Evolutionary conservation across 2,113 vertebrate genomes (phyloP).

Genomic region (Pituophis catenifer): DNA sequence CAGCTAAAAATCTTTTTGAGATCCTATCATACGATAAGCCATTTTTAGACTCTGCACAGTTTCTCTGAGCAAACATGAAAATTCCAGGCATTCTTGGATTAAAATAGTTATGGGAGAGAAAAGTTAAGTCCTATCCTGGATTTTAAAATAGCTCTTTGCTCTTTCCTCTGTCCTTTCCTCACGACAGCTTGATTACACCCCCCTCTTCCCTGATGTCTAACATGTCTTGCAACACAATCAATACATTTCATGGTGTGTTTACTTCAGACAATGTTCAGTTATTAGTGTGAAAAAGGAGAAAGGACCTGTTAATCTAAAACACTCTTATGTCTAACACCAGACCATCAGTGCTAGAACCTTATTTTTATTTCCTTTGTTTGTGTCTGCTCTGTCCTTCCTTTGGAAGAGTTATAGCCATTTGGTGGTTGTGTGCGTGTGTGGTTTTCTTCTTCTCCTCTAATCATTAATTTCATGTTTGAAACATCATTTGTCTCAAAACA

Average conservation of each 20-base stretch:
- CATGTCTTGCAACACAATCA: conserved; percentile 37
- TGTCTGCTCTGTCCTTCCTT: background rate
- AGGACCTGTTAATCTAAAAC: conserved; percentile 10
- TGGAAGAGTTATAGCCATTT: background rate
- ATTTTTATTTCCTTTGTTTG: conserved; percentile 20
- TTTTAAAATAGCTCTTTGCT: conserved; percentile 19
- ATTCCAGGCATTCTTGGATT: conserved; percentile 22
- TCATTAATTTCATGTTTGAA: conserved; percentile 24
- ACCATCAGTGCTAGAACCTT: conserved; percentile 2
- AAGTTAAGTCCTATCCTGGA: background rate
- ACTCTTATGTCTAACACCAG: conserved; percentile 5
- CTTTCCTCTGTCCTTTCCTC: conserved; percentile 15
- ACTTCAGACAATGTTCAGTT: conserved; percentile 44
- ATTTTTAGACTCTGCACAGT: conserved; percentile 16
- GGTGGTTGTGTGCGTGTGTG: background rate
- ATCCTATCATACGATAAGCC: background rate
- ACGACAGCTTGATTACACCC: background rate
- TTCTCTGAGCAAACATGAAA: background rate
- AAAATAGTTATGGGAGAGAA: background rate
- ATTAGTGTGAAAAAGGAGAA: conserved; percentile 38
- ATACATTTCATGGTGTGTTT: conserved; percentile 39
- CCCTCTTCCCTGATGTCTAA: background rate
- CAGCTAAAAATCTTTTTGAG: conserved; percentile 3
- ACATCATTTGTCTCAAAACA: conserved; percentile 31
- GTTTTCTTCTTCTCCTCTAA: background rate